Percentiles rank a stretch among this genome's conserved stretches.
Evolutionary conservation across 2,888 invertebrate genomes (phyloP).

Genomic region (Epirrita christyi): DNA sequence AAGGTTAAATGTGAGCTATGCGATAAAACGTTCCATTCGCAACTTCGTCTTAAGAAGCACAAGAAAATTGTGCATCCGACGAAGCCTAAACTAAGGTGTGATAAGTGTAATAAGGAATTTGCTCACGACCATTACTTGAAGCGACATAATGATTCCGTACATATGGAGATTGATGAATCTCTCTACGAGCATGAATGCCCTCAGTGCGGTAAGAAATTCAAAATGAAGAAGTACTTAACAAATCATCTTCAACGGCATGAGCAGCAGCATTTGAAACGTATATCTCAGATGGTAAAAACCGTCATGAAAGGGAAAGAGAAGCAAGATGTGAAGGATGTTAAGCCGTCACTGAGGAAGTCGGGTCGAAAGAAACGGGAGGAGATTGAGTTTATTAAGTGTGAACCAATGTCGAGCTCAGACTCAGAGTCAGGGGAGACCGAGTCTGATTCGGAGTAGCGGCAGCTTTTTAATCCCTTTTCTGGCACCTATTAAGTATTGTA

Average conservation of each 20-base stretch:
- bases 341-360: conserved; percentile 43
- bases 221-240: conserved; percentile 70
- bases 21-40: conserved; percentile 74
- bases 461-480: too few species aligned
- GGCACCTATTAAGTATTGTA: background rate
- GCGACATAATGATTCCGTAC: conserved; percentile 71
- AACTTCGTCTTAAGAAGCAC: conserved; percentile 73
- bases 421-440: conserved; percentile 55
- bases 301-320: conserved; percentile 65
- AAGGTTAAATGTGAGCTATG: conserved; percentile 77
- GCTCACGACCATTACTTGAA: conserved; percentile 73
- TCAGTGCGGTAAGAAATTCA: conserved; percentile 76
- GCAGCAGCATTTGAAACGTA: conserved; percentile 73
- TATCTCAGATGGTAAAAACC: conserved; percentile 76
- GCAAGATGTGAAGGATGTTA: conserved; percentile 27
- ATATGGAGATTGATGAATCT: conserved; percentile 68
- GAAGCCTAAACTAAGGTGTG: conserved; percentile 71
- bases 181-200: conserved; percentile 72
- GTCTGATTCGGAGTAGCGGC: conserved; percentile 18
- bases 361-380: conserved; percentile 59
- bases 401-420: conserved; percentile 70
- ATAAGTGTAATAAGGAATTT: conserved; percentile 76
- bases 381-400: conserved; percentile 78
- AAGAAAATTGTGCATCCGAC: conserved; percentile 76
- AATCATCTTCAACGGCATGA: conserved; percentile 77